Evolutionary conservation across 2,888 invertebrate species (phyloP), one percentile per base, ranked within the genome.

Genomic region (Ormyrus thymus): DNA sequence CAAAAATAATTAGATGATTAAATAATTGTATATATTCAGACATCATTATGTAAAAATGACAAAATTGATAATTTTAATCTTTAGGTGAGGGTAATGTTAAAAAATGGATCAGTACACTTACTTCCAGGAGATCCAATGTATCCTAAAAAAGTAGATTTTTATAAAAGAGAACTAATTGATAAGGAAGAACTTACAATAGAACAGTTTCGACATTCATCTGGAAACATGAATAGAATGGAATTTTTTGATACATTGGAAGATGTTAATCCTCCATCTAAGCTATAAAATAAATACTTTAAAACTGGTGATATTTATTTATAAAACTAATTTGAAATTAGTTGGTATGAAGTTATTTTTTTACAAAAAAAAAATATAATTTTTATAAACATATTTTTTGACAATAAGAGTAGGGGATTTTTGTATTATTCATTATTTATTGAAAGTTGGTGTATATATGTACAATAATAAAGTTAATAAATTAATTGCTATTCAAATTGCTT

Each of bases 31-130:
- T 53, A 43, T 55, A 51, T 62, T 62, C 46, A n/a, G 45, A 7
- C 10, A 7, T n/a, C n/a, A 62, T 48, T 62, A 1, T 61, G 10
- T 61, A 46, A 48, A 15, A 59, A 71, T 59, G 4, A 53, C 45
- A 9, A 61, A 58, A 51, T 51, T 29, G 29, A 59, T 70, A 58
- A 53, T 66, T 69, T 15, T 45, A 43, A 51, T 13, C 71, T 55
- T 79, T 93, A 95, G 70, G 90, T 94, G 1, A 83, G 86, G 61
- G 87, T 92, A 78, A 88, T 90, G 75, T 91, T 93, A 69, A 91
- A 90, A 73, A 93, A 95, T 91, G 95, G 95, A 45, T 58, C 84
- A 9, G 84, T 94, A 4, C 87, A 89, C 56, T 82, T 94, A 76
- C 86, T 95, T 71, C 94, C 94, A 85, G 95, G 94, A 4, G 89